Conservation (phyloP, 1,140 invertebrate species). For the Plectrocnemia conspersa region DNA sequence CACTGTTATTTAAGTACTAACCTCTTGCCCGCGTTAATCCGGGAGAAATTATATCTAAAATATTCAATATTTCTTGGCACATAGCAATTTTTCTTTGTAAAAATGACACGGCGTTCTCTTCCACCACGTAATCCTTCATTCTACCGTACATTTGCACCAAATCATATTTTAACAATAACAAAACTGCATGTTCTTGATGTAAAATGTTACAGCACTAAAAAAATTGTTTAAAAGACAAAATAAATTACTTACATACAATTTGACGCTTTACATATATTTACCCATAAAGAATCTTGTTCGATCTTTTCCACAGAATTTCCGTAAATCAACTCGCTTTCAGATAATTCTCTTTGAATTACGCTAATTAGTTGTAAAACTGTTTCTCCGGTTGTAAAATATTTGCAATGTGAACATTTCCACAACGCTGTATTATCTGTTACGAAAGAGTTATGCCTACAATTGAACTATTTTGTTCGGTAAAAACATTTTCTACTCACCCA, state of each 20-base stretch:
- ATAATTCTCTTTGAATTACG: constrained; percentile 61
- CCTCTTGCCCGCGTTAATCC: constrained; percentile 70
- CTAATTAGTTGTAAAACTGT: constrained; percentile 56
- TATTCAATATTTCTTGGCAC: constrained; percentile 61
- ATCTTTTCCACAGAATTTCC: constrained; percentile 43
- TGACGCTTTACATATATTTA: constrained; percentile 25
- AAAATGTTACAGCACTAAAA: constrained; percentile 56
- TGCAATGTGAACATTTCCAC: constrained; percentile 72
- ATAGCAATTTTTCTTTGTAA: constrained; percentile 71
- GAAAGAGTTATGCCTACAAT: no score
- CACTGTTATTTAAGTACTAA: no score
- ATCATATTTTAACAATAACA: constrained; percentile 59
- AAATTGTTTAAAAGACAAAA: neutral
- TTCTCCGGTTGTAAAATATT: constrained; percentile 54
- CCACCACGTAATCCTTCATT: constrained; percentile 62
- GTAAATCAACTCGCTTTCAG: constrained; percentile 44
- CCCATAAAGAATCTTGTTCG: constrained; percentile 45
- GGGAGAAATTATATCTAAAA: constrained; percentile 69
- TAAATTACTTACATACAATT: constrained; percentile 3
- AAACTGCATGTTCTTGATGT: constrained; percentile 67
- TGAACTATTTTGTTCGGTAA: neutral
- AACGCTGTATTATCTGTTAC: constrained; percentile 54
- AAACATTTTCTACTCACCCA: constrained; percentile 56
- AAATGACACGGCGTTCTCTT: constrained; percentile 65
- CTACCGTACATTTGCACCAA: constrained; percentile 73